phyloP scores from a whole-genome alignment of 2,888 invertebrate species.

The Metalampra italica region DNA sequence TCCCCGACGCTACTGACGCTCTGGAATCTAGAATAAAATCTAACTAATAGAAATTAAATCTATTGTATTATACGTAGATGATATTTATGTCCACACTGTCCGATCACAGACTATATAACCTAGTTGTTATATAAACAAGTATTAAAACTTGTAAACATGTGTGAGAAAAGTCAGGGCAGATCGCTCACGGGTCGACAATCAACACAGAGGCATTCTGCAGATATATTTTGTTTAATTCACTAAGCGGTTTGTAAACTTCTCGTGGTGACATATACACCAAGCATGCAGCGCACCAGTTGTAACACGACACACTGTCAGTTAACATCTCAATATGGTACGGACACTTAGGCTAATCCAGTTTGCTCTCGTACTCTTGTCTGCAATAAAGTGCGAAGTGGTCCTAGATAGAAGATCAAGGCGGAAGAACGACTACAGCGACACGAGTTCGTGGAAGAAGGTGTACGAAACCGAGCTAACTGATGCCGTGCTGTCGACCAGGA shows the following conservation, averaged over 20 bases:
- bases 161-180: constrained; percentile 27
- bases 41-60: too few species aligned
- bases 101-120: too few species aligned
- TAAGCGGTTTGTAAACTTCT: constrained; percentile 44
- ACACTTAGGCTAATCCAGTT: constrained; percentile 26
- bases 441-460: constrained; percentile 62
- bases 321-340: constrained; percentile 44
- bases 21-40: too few species aligned
- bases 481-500: constrained; percentile 46
- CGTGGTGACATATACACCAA: constrained; percentile 11
- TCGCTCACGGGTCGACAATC: constrained; percentile 19
- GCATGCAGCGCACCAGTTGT: constrained; percentile 32
- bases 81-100: too few species aligned
- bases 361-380: constrained; percentile 26
- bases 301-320: constrained; percentile 24
- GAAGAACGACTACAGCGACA: constrained; percentile 42
- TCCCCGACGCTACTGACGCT: too few species aligned
- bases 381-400: constrained; percentile 28
- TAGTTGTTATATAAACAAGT: too few species aligned
- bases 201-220: constrained; percentile 28
- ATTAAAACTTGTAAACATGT: background rate
- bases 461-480: constrained; percentile 62
- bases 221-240: constrained; percentile 39
- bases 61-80: too few species aligned
- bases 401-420: constrained; percentile 34